Evolutionary conservation across 30 jellyfish, hydroid and myxozoan species (phyloP), one percentile per base, ranked within the genome.

Genomic region (Chrysaora quinquecirrha): DNA sequence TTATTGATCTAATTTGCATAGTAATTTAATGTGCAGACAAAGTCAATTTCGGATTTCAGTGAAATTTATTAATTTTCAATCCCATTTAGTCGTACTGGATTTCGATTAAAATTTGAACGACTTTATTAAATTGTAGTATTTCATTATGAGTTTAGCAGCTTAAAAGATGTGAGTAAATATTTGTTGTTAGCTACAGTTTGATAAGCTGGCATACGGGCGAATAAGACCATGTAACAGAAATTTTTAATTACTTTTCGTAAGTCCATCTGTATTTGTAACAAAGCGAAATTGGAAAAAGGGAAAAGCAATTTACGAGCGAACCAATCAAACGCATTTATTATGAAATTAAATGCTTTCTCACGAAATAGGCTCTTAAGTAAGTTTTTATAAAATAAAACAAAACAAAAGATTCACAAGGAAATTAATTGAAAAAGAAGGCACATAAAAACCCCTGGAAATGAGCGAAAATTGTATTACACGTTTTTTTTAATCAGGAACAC

Each of bases 1-100:
- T 2, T 16, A 52, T 52, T 52, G 68, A 52, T 52, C 68, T 52
- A 16, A 52, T 52, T 52, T 52, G 68, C 68, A 52, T 52, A 52
- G 68, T 52, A 52, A 52, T 52, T 52, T 52, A 52, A 52, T 52
- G 68, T 52, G 68, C 68, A 52, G 68, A 52, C 68, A 52, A 52
- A 52, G 68, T 52, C 68, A 52, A 52, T 52, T 52, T 52, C 27
- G 68, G 29, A 16, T 3, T 52, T 19, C 27, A 19, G 68, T 19
- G 68, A 52, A 52, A 52, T 52, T 52, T 52, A 52, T 52, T 52
- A 52, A 52, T 52, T 52, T 52, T 52, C 68, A 52, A 52, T 52
- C 68, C 68, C 29, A 52, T 52, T 52, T 52, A 52, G 24, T 52
- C 68, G 68, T 16, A 16, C 29, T 12, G 68, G 68, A 52, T 52